Base-by-base conservation (phyloP, 2,888 invertebrate species). In the Ceraclea dissimilis region DNA sequence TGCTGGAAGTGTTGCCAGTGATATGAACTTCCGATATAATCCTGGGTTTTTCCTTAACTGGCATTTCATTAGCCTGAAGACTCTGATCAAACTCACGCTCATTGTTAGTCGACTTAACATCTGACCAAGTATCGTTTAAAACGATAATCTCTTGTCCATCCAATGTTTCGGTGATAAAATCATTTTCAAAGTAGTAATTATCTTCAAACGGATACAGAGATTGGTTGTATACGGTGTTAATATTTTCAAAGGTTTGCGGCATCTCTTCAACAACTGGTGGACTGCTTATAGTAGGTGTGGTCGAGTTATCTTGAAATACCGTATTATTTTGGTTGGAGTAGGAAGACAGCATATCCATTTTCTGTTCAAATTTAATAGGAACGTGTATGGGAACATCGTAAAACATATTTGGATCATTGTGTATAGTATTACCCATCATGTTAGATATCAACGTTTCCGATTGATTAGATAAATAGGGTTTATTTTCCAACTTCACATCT, bases 361-460 rank as follows among this genome's bases (percentile, higher is more conserved):
- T 59, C 19, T 54, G 46, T 57, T 59, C 59, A 57, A 56, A 59
- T 49, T 59, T 59, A 18, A 59, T 59, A 5, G 59, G 59, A 51
- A 59, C 51, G 6, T 56, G 51, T 39, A 56, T 53, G 2, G 56
- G 52, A 17, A 57, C 39, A 53, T 56, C 56, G 20, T 49, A 52
- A 17, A 51, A 54, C 22, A 54, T 22, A 39, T 13, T 39, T 13
- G 39, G 16, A 16, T 16, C 13, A 13, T 39, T 13, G 13, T 39
- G 39, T 8, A 39, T 13, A 8, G 39, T 8, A 39, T 16, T 16
- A 39, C 13, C 16, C 4, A 39, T 39, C 13, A 39, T 13, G 13
- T 39, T 39, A n/a, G 39, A n/a, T 13, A 39, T 39, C 13, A 39
- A 50, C 6, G 52, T 21, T 49, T 58, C 56, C 1, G 59, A 54